phyloP scores from a whole-genome alignment of 2,888 invertebrate species.

The Apamea sordens region DNA sequence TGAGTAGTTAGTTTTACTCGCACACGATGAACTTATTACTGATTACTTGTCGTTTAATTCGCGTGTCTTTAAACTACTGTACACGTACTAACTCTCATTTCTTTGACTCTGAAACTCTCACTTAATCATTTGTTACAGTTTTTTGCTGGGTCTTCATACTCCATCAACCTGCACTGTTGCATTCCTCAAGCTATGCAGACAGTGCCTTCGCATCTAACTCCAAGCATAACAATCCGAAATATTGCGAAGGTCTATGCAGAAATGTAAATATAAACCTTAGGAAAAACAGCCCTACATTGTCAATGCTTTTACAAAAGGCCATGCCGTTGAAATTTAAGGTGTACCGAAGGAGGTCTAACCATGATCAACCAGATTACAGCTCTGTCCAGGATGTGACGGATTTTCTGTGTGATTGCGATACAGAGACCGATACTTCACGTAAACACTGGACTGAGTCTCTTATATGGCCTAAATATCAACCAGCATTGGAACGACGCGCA shows the following conservation, averaged over 20 bases:
- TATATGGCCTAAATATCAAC: slow-evolving; percentile 1
- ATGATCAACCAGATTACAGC: background rate
- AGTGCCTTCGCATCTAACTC: background rate
- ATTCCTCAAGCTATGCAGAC: background rate
- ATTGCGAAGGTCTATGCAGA: slow-evolving; percentile 26
- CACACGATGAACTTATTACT: too few relatives aligned
- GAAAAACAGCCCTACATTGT: background rate
- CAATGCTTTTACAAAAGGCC: slow-evolving; percentile 2
- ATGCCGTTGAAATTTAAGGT: slow-evolving; percentile 17
- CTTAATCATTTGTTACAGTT: slow-evolving; percentile 23
- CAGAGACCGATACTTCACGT: too few relatives aligned
- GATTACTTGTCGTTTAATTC: too few relatives aligned
- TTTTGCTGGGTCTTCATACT: slow-evolving; percentile 19
- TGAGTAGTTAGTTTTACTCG: too few relatives aligned
- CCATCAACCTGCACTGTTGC: background rate
- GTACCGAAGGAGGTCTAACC: slow-evolving; percentile 3
- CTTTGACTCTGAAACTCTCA: background rate
- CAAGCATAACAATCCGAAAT: background rate
- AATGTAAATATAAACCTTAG: background rate
- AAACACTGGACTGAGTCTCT: slow-evolving; percentile 7
- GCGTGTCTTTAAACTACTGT: too few relatives aligned
- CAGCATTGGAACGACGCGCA: background rate
- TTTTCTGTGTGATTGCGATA: slow-evolving; percentile 23
- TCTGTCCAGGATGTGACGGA: background rate
- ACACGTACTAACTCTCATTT: too few relatives aligned